Conservation (phyloP, 2,888 invertebrate species). For the Aphrophora alni region DNA sequence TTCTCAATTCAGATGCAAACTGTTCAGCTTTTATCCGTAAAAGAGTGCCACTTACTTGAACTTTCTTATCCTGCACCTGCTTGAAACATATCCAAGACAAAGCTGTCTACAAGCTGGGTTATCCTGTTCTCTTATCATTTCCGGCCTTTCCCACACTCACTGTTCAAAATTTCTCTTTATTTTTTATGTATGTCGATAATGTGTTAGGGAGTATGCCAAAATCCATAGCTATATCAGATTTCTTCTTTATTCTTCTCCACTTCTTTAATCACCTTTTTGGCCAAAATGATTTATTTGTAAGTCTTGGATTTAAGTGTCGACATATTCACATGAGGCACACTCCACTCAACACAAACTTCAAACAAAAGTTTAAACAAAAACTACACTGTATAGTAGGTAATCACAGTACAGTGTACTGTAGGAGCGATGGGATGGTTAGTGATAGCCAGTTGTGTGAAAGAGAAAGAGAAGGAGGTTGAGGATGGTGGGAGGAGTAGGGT, state of each 20-base stretch:
- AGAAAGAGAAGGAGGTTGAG: too few relatives aligned
- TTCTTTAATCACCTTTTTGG: neutral
- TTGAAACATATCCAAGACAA: neutral
- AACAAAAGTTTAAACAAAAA: too few relatives aligned
- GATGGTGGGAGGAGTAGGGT: too few relatives aligned
- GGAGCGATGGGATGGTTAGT: too few relatives aligned
- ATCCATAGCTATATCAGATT: neutral
- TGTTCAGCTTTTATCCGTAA: slow-evolving; percentile 7
- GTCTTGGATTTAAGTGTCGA: neutral
- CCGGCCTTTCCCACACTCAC: too few relatives aligned
- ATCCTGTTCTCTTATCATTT: too few relatives aligned
- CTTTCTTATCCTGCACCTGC: neutral
- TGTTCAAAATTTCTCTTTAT: too few relatives aligned
- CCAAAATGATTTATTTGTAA: neutral
- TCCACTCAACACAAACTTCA: too few relatives aligned
- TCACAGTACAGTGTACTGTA: too few relatives aligned
- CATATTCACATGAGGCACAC: neutral
- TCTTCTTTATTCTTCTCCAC: neutral
- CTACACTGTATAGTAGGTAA: too few relatives aligned
- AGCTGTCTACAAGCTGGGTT: too few relatives aligned
- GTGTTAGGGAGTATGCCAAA: neutral
- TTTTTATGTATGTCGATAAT: neutral
- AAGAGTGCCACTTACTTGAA: neutral
- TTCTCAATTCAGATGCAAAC: slow-evolving; percentile 15
- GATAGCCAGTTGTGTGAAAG: too few relatives aligned